Evolutionary conservation across 2,113 vertebrate genomes (phyloP).

Genomic region (Mastomys natalensis): DNA sequence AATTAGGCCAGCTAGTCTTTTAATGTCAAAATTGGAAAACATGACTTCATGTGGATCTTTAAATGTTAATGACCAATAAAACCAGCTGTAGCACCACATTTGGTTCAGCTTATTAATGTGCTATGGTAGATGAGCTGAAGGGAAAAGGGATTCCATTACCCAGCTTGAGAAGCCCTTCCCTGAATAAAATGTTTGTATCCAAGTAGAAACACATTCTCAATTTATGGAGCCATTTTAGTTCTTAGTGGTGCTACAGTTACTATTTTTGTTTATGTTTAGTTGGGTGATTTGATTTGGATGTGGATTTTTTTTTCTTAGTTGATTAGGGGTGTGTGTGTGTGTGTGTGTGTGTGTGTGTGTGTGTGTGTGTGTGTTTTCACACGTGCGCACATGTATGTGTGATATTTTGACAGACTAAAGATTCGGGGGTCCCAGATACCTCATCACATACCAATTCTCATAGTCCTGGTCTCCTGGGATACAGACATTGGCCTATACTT

Average conservation of each 20-base stretch:
- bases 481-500: neutral
- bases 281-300: neutral
- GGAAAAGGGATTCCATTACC: conserved; percentile 70
- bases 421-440: neutral
- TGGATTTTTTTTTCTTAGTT: neutral
- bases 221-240: neutral
- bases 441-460: conserved; percentile 31
- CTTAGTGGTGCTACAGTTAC: neutral
- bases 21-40: conserved; percentile 78
- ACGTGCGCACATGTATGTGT: neutral
- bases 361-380: neutral
- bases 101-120: conserved; percentile 79
- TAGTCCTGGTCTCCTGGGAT: conserved; percentile 41
- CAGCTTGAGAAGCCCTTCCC: conserved; percentile 50
- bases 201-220: conserved; percentile 66
- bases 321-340: neutral
- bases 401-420: conserved; percentile 59
- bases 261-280: neutral
- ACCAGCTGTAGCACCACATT: conserved; percentile 74
- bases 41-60: conserved; percentile 77
- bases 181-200: conserved; percentile 14
- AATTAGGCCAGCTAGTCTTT: conserved; percentile 72
- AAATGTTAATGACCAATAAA: conserved; percentile 80
- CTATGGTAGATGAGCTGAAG: conserved; percentile 72
- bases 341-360: neutral